Base-by-base conservation (phyloP, 2,113 vertebrate genomes). In the Bufo gargarizans region DNA sequence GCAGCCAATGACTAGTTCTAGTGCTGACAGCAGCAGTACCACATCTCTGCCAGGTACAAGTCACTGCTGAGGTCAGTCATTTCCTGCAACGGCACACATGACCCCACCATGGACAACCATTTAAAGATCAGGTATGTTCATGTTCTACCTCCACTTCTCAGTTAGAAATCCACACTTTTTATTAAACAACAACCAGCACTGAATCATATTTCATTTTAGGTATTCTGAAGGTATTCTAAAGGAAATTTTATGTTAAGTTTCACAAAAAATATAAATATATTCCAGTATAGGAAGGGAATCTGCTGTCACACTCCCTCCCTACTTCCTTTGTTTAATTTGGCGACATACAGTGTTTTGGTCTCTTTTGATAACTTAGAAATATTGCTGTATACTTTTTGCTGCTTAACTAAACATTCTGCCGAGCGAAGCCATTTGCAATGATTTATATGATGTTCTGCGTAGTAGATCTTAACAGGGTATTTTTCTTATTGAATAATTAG, bases 401-500 rank as follows among this genome's bases (percentile, higher is more conserved):
- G 88, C 89, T 50, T 91, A 89, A 91, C 93, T 92, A 90, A 94
- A 90, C 88, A 90, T 92, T 93, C 91, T 91, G 86, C 93, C 89
- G 87, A 91, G 76, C 6, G 61, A 67, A 94, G 88, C 93, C 92
- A 91, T 95, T 94, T 92, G 87, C 59, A 74, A 90, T 95, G 94
- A 96, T 95, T 94, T 94, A 95, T 93, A 90, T 87, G 82, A 92
- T 89, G 83, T 91, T 90, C 87, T 92, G 71, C 90, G 91, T 91
- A 94, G 91, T 90, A 92, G 94, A 63, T 92, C 92, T 94, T 92
- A 92, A 92, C 91, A 91, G 71, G 91, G 91, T 93, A 93, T 93
- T 94, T 94, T 95, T 95, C 93, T 93, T 96, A 94, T 94, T 94
- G 92, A 93, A 94, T 95, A 94, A 95, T 94, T 94, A 93, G 89